Percentiles rank a stretch among this genome's conserved stretches.
These are phyloP conservation scores for Pachypanchax playfairii DNA, from an alignment of 2,113 vertebrate species.

Conservation along the genomic window DNA sequence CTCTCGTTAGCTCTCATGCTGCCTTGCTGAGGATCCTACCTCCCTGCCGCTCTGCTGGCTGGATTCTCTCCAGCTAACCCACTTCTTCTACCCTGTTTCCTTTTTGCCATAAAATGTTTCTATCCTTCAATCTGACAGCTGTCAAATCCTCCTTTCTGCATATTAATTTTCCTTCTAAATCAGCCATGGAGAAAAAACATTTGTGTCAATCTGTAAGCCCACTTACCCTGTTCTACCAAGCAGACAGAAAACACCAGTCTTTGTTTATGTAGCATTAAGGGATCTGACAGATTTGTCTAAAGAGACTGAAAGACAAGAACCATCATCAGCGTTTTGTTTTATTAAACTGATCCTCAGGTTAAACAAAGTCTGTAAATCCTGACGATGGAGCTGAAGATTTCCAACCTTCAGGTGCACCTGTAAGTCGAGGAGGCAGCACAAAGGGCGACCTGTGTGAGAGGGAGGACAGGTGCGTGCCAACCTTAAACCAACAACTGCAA, in stretches of 20 bases:
- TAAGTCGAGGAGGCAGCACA: neutral
- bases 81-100: constrained; percentile 22
- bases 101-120: constrained; percentile 29
- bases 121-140: constrained; percentile 24
- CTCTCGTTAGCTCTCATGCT: constrained; percentile 47
- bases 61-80: constrained; percentile 33
- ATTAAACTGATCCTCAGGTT: constrained; percentile 21
- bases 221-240: constrained; percentile 38
- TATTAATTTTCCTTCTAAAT: constrained; percentile 41
- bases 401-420: neutral
- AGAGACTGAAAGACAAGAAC: constrained; percentile 23
- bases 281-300: constrained; percentile 38
- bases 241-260: constrained; percentile 37
- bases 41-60: constrained; percentile 40
- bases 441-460: neutral
- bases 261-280: constrained; percentile 46
- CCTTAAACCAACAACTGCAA: neutral
- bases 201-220: constrained; percentile 31
- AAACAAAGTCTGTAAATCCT: constrained; percentile 13
- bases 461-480: neutral
- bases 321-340: constrained; percentile 14
- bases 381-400: constrained; percentile 8
- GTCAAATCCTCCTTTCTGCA: constrained; percentile 34
- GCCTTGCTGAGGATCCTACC: constrained; percentile 49
- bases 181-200: constrained; percentile 34